phyloP scores from a whole-genome alignment of 2,113 vertebrate genomes.

The Pelecanoides urinatrix region DNA sequence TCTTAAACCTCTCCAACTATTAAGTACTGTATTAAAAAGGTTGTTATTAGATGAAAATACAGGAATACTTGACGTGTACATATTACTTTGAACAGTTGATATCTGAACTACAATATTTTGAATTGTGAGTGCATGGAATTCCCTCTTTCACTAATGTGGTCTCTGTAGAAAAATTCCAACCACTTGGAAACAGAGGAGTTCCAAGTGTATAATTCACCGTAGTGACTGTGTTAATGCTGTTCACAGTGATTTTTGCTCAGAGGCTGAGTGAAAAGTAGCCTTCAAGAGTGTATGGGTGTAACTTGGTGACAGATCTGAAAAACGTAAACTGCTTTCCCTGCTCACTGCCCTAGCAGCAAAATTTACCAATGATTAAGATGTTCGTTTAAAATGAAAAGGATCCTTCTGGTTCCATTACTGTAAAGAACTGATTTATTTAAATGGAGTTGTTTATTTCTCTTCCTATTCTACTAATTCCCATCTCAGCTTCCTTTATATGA shows the following conservation, averaged over 20 bases:
- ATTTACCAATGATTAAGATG: background rate
- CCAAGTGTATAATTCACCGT: background rate
- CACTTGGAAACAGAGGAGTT: background rate
- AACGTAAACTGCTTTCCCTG: background rate
- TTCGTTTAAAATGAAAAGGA: background rate
- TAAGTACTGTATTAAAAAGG: background rate
- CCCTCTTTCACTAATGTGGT: background rate
- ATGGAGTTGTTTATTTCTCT: background rate
- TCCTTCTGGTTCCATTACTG: background rate
- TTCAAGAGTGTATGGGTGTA: background rate
- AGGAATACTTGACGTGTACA: background rate
- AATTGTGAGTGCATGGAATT: background rate
- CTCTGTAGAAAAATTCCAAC: background rate
- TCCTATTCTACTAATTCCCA: background rate
- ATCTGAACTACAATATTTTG: background rate
- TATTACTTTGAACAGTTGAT: background rate
- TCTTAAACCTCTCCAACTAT: background rate
- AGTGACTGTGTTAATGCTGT: background rate
- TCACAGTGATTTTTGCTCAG: slow-evolving; percentile 7
- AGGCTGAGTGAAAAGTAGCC: background rate
- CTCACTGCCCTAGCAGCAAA: background rate
- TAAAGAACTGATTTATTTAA: background rate
- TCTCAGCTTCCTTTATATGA: background rate
- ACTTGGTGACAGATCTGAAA: background rate
- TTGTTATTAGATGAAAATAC: background rate